These are phyloP conservation scores for Girardia tigrina DNA, from an alignment of 2,888 invertebrate species.

Conservation along the genomic window DNA sequence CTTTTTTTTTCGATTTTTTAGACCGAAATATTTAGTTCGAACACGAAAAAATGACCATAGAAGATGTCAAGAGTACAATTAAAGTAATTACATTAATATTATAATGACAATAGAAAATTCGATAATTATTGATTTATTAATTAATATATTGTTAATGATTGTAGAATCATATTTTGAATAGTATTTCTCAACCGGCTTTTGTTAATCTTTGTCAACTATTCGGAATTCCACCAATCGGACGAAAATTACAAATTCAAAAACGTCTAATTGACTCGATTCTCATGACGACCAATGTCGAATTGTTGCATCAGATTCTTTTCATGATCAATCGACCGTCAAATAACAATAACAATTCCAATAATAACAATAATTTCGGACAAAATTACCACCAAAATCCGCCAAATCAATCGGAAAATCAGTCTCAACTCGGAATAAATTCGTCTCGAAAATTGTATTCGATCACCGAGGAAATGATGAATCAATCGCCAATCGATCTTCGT, in stretches of 20 bases:
- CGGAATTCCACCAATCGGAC: not conserved
- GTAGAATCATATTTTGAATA: conserved; percentile 1
- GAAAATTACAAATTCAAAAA: conserved; percentile 14
- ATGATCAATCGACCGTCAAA: not conserved
- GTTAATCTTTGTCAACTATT: not conserved
- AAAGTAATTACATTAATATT: no score
- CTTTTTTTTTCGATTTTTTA: not conserved
- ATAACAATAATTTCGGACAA: no score
- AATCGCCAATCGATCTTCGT: not conserved
- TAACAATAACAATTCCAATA: not conserved
- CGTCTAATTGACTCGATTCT: not conserved
- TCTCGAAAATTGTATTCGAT: not conserved
- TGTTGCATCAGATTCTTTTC: not conserved
- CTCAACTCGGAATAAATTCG: no score
- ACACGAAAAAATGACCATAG: not conserved
- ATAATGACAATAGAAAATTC: no score
- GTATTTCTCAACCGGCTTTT: not conserved
- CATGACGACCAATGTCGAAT: not conserved
- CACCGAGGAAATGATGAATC: not conserved
- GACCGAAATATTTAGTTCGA: no score
- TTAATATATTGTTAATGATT: no score
- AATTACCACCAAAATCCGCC: no score
- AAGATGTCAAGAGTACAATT: conserved; percentile 3
- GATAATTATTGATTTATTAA: no score
- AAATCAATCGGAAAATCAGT: no score